Evolutionary conservation across 2,888 invertebrate species (phyloP).

Genomic region (Epistrophella euchroma): DNA sequence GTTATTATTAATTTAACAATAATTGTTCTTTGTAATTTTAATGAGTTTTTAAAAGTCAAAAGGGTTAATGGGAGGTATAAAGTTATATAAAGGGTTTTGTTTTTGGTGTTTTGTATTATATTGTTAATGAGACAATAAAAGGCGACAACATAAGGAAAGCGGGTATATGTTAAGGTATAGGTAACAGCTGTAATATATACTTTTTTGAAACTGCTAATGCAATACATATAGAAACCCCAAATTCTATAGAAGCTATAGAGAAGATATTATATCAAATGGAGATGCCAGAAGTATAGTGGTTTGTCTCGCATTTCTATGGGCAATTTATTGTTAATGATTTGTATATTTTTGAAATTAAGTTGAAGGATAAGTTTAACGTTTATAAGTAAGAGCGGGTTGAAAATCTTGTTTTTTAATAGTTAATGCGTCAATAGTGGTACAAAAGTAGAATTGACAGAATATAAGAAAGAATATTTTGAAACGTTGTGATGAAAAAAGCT

Average conservation of each 20-base stretch:
- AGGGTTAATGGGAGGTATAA: constrained; percentile 23
- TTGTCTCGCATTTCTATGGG: background rate
- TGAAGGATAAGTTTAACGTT: background rate
- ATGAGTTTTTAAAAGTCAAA: constrained; percentile 68
- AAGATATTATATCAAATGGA: background rate
- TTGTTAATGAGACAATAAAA: constrained; percentile 57
- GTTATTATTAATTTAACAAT: constrained; percentile 72
- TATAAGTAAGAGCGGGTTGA: background rate
- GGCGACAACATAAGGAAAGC: background rate
- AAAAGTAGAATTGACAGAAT: too few relatives aligned
- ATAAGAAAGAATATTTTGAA: too few relatives aligned
- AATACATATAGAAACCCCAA: background rate
- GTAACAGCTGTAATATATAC: constrained; percentile 24
- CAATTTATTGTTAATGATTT: background rate
- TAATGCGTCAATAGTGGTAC: too few relatives aligned
- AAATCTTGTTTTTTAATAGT: background rate
- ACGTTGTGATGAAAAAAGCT: too few relatives aligned
- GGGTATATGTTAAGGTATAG: background rate
- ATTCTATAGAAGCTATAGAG: background rate
- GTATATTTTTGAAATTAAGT: background rate
- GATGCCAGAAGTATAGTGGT: background rate
- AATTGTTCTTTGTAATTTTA: constrained; percentile 68
- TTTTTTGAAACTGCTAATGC: background rate
- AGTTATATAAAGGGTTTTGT: constrained; percentile 14
- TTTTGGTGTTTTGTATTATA: constrained; percentile 36